Evolutionary conservation across 2,113 vertebrate genomes (phyloP).

Genomic region (Oncorhynchus kisutch): DNA sequence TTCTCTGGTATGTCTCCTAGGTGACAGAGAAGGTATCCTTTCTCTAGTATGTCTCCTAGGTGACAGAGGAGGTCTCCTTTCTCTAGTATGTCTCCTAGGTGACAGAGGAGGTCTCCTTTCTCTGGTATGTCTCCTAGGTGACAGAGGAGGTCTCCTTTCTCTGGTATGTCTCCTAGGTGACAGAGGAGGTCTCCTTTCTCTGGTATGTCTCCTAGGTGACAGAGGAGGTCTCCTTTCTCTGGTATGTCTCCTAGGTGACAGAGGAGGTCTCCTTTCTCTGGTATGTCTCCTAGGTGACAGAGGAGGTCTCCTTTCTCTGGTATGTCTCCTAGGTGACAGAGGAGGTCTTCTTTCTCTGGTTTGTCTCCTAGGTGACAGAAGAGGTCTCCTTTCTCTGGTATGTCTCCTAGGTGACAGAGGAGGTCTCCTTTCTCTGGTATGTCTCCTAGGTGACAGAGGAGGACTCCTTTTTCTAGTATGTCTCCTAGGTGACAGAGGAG

Average conservation of each 20-base stretch:
- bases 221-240: neutral
- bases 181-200: neutral
- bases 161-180: too few relatives aligned
- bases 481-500: too few relatives aligned
- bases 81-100: too few relatives aligned
- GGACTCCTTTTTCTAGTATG: too few relatives aligned
- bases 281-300: too few relatives aligned
- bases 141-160: neutral
- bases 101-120: neutral
- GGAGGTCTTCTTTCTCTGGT: neutral
- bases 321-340: too few relatives aligned
- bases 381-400: neutral
- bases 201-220: too few relatives aligned
- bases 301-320: neutral
- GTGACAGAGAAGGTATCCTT: neutral
- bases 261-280: neutral
- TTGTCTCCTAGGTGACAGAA: conserved; percentile 13
- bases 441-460: neutral
- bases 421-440: conserved; percentile 19
- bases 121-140: too few relatives aligned
- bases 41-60: neutral
- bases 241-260: too few relatives aligned
- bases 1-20: neutral
- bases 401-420: neutral
- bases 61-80: neutral